Conservation (phyloP, 1,140 invertebrate species). For the Medauroidea extradentata region DNA sequence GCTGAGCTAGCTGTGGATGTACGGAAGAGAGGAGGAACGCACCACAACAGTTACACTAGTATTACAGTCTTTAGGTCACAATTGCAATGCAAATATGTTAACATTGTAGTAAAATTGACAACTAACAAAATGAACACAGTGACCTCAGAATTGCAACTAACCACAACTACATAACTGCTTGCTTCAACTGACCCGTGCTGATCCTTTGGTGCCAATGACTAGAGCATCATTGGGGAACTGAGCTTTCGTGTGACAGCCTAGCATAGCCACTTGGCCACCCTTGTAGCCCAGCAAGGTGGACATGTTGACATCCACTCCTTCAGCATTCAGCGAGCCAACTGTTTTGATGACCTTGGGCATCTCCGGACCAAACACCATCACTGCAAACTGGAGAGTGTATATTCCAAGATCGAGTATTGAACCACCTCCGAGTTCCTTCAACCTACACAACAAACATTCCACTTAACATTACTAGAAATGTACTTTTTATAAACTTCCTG, state of each 20-base stretch:
- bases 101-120: too few relatives aligned
- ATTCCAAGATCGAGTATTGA: constrained; percentile 78
- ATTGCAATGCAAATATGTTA: too few relatives aligned
- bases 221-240: constrained; percentile 58
- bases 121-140: too few relatives aligned
- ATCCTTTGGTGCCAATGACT: constrained; percentile 65
- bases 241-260: constrained; percentile 50
- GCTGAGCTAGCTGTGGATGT: too few relatives aligned
- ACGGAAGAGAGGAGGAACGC: too few relatives aligned
- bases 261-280: constrained; percentile 56
- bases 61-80: too few relatives aligned
- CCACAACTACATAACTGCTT: too few relatives aligned
- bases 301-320: constrained; percentile 64
- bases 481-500: too few relatives aligned
- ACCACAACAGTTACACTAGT: too few relatives aligned
- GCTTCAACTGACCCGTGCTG: constrained; percentile 50
- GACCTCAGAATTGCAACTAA: too few relatives aligned
- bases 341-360: constrained; percentile 46
- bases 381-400: constrained; percentile 72
- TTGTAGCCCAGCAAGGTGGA: constrained; percentile 59
- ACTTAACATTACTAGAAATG: too few relatives aligned
- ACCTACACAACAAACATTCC: too few relatives aligned
- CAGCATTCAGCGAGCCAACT: constrained; percentile 58
- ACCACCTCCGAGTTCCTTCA: constrained; percentile 68
- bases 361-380: constrained; percentile 62